Evolutionary conservation across 2,888 invertebrate species (phyloP).

Genomic region (Prosapia bicincta): DNA sequence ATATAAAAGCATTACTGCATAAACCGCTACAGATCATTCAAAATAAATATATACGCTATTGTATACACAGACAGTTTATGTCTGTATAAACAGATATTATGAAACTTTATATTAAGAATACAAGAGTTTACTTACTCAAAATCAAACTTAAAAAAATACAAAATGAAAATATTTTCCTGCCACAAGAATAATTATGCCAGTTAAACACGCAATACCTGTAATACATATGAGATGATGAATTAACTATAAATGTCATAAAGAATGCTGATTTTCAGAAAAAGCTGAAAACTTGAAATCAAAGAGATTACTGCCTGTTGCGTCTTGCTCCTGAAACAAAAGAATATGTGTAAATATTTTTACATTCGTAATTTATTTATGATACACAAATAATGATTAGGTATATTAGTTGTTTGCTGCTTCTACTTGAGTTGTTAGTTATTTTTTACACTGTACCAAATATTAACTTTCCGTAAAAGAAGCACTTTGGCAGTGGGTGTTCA

Average conservation of each 20-base stretch:
- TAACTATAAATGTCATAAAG: slow-evolving; percentile 32
- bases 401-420: no score
- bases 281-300: slow-evolving; percentile 20
- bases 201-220: slow-evolving; percentile 27
- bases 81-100: background rate
- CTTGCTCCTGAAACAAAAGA: slow-evolving; percentile 32
- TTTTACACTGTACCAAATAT: no score
- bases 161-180: background rate
- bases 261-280: slow-evolving; percentile 31
- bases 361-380: no score
- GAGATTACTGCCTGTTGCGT: slow-evolving; percentile 34
- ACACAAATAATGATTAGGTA: no score
- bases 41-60: background rate
- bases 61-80: background rate
- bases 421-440: no score
- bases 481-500: no score
- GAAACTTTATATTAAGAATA: background rate
- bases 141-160: background rate
- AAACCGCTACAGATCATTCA: background rate
- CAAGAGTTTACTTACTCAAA: background rate
- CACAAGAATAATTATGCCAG: background rate
- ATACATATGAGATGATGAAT: slow-evolving; percentile 31
- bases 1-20: background rate
- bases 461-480: no score
- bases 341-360: no score